Evolutionary conservation across 2,113 vertebrate genomes (phyloP), one percentile per base, ranked within the genome.

Genomic region (Uria lomvia): DNA sequence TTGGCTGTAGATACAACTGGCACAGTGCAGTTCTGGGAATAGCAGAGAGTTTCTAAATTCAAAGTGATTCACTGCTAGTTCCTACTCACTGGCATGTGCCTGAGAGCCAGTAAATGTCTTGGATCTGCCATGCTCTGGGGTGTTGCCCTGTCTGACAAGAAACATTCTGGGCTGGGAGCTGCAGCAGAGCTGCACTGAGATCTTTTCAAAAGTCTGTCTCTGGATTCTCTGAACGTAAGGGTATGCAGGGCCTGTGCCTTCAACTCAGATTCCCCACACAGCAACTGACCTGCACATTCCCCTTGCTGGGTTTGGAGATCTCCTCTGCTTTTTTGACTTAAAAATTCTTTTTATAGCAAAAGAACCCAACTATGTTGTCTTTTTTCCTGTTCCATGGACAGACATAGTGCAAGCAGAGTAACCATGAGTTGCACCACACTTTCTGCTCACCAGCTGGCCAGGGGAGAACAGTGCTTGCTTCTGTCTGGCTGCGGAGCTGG

Each of bases 391-490:
- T 94, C 38, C 12, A 2, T 6, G 59, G 85, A 82, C 70, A 94
- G 92, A 19, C 59, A 50, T 59, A 36, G 83, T 58, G 45, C 68
- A 89, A 94, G 88, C 68, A 89, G 77, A 85, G 62, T 40, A 53
- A 92, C 71, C 26, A 1, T 58, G 73, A 94, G 94, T 85, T 94
- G 70, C 55, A 88, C 59, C 91, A 79, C 71, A 15, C 95, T 97
- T 75, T 80, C 92, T 94, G 92, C 84, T 96, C 74, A 97, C 95
- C 92, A 91, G 89, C 95, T 95, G 95, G 94, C 76, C 67, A 76
- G 81, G 65, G 30, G 84, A 96, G 90, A 97, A 97, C 97, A 97
- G 95, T 91, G 74, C 94, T 96, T 93, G 86, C 95, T 90, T 96
- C 83, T 97, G 96, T 97, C 95, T 94, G 86, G 49, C 85, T 68